Evolutionary conservation across 2,113 vertebrate species (phyloP), one percentile per base, ranked within the genome.

Genomic region (Alosa alosa): DNA sequence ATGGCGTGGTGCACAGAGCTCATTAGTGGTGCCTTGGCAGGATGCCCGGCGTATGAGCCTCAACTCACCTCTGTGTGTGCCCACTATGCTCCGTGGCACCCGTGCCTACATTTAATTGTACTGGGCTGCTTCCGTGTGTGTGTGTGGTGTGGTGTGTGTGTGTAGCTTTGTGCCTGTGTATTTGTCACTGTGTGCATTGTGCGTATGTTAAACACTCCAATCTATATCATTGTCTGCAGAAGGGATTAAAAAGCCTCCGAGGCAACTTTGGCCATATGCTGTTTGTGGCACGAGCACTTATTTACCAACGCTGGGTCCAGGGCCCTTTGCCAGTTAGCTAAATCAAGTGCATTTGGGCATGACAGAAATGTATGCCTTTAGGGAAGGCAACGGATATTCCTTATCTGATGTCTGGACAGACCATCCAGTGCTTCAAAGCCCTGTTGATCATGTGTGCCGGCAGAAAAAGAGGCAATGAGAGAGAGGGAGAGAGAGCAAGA

Each of bases 261-360:
- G 72, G 72, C 72, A 78, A 39, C 2, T 78, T 78, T 39, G 72
- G 72, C 72, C 72, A 78, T 78, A 78, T 78, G 72, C 72, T 78
- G 72, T 78, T 78, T 41, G 72, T 78, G 72, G 25, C 72, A 78
- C 72, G 39, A 39, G 31, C 31, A 15, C 39, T 78, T 78, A 78
- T 41, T 78, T 78, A 72, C 64, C 31, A 25, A 78, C 31, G 72
- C 13, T 3, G 13, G 31, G 55, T 11, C n/a, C 72, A 78, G 36
- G 72, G 31, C 31, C 72, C 72, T 15, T 3, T 4, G 31, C 72
- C 13, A 78, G 72, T 39, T 18, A 78, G 36, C 36, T 78, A 78
- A 39, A 39, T 78, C 72, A 78, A 78, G 72, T 78, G 72, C 72
- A 78, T 78, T 78, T 75, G 68, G 72, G 25, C 36, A 78, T 78